Conservation (phyloP, 2,888 invertebrate genomes). For the Drosophila quinaria region DNA sequence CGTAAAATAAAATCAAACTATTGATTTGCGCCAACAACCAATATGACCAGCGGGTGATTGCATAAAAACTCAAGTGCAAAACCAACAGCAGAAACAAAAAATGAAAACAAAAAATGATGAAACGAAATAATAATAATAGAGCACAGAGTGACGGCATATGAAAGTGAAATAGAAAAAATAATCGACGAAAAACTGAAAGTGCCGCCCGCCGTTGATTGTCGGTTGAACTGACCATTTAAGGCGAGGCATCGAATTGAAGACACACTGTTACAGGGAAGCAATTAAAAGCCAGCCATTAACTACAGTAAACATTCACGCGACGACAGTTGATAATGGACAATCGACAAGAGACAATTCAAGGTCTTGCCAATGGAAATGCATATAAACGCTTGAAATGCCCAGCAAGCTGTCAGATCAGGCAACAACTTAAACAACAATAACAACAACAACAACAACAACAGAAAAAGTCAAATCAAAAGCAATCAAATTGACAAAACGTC, state of each 20-base stretch:
- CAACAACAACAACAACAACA: conserved; percentile 1
- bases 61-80: conserved; percentile 53
- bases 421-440: conserved; percentile 1
- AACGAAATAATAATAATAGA: conserved; percentile 22
- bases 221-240: conserved; percentile 39
- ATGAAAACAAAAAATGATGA: conserved; percentile 7
- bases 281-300: conserved; percentile 68
- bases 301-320: conserved; percentile 46
- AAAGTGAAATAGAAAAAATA: conserved; percentile 50
- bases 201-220: conserved; percentile 26
- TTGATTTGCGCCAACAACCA: conserved; percentile 35
- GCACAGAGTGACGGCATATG: conserved; percentile 31
- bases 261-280: conserved; percentile 57
- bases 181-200: conserved; percentile 54
- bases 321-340: conserved; percentile 15
- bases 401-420: conserved; percentile 42
- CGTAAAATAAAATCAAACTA: conserved; percentile 41
- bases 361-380: conserved; percentile 61
- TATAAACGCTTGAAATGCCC: conserved; percentile 54
- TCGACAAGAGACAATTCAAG: conserved; percentile 62
- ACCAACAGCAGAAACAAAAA: conserved; percentile 12
- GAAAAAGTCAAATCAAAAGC: conserved; percentile 77
- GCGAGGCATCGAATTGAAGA: conserved; percentile 43
- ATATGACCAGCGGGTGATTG: conserved; percentile 53
- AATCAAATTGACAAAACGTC: conserved; percentile 85